phyloP scores from a whole-genome alignment of 2,797 vertebrate genomes.

The Neoniphon sammara region DNA sequence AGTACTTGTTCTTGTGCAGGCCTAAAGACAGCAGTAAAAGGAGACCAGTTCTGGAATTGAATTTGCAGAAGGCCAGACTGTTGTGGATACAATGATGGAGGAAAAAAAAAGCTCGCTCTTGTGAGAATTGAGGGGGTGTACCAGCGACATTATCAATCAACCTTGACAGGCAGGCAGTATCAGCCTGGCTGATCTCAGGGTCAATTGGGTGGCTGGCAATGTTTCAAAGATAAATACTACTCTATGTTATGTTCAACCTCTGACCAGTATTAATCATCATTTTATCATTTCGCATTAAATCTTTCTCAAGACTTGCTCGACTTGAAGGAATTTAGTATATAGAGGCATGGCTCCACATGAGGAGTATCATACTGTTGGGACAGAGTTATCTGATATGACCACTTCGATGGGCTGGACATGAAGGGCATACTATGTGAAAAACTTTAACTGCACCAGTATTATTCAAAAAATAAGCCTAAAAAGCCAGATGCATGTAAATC shows the following conservation, averaged over 20 bases:
- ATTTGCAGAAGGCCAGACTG: not conserved
- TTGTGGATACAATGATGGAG: constrained; percentile 14
- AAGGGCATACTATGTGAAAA: too few relatives aligned
- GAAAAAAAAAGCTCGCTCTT: constrained; percentile 5
- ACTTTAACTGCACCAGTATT: too few relatives aligned
- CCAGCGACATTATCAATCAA: constrained; percentile 36
- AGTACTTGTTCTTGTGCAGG: too few relatives aligned
- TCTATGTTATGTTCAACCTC: constrained; percentile 22
- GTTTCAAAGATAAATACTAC: constrained; percentile 45
- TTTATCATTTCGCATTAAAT: not conserved
- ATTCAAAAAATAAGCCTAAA: too few relatives aligned
- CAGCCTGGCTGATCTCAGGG: constrained; percentile 20
- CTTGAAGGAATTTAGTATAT: not conserved
- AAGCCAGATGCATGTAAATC: too few relatives aligned
- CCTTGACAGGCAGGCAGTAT: constrained; percentile 17
- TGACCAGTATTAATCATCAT: constrained; percentile 38
- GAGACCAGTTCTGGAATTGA: not conserved
- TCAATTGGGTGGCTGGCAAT: constrained; percentile 32
- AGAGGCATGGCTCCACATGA: not conserved
- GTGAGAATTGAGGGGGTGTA: constrained; percentile 11
- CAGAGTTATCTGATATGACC: too few relatives aligned
- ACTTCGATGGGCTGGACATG: too few relatives aligned
- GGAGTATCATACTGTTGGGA: too few relatives aligned
- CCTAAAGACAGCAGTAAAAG: not conserved
- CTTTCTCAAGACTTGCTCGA: not conserved